Evolutionary conservation across 2,797 vertebrate species (phyloP), one percentile per base, ranked within the genome.

Genomic region (Cyclopterus lumpus): DNA sequence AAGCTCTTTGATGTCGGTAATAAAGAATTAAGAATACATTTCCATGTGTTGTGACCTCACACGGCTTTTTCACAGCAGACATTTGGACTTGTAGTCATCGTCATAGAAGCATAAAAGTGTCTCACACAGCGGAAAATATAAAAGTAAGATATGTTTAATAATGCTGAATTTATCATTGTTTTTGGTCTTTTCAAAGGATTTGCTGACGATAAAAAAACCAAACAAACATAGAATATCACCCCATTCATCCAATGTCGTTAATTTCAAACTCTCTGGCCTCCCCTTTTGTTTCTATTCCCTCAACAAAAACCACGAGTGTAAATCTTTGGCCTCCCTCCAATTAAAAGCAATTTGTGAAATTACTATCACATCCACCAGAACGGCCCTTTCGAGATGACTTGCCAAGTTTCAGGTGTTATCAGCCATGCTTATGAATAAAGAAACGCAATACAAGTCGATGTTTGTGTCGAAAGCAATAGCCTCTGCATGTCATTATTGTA

Each of bases 381-480:
- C 6, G 2, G 22, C 51, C 22, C 24, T 67, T 80, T 70, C 24
- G 38, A 58, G 58, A 73, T 20, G 75, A 55, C 34, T 79, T 49
- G 36, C 60, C 40, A 12, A 62, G 77, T 60, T 75, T 78, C 61
- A 46, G 42, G 65, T 66, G 54, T 81, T 79, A 55, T 71, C 74
- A 71, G 66, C 53, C 81, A 83, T 82, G 86, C 75, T 78, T 46
- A 44, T 86, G 87, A 88, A 90, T 86, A 83, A 86, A 81, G 67
- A 87, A 72, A 71, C 32, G 12, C 68, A 82, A 88, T 83, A 69
- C 49, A 67, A 69, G 71, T 24, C 55, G 65, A 73, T 83, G 74
- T 80, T 77, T 71, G 65, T 79, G 70, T 81, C 5, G 16, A 71
- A 69, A 71, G 48, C 42, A 85, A 68, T 46, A 73, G 65, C 81